Conservation (phyloP, 2,113 vertebrate genomes). For the Prunella fulvescens region DNA sequence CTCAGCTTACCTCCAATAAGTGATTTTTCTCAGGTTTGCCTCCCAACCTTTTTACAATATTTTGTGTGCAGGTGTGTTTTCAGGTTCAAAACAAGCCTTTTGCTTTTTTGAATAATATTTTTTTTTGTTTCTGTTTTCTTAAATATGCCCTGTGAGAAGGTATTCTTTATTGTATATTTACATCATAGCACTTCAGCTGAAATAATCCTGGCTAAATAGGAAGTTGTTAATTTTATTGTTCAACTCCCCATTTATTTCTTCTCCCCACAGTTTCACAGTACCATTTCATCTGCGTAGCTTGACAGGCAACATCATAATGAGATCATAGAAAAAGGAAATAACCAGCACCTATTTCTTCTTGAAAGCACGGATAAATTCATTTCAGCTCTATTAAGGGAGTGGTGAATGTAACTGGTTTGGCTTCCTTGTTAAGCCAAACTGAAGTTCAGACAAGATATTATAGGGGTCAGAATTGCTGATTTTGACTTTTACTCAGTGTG, state of each 20-base stretch:
- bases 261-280: not conserved
- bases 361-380: conserved; percentile 48
- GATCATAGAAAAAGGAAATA: conserved; percentile 34
- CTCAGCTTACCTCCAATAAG: not conserved
- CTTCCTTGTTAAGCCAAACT: conserved; percentile 44
- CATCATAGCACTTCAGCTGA: not conserved
- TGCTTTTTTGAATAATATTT: not conserved
- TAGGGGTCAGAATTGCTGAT: conserved; percentile 53
- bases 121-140: too few species aligned
- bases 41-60: not conserved
- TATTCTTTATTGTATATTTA: not conserved
- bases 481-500: conserved; percentile 58
- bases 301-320: conserved; percentile 50
- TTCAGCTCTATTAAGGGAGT: conserved; percentile 40
- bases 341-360: conserved; percentile 51
- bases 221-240: conserved; percentile 30
- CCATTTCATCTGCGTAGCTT: not conserved
- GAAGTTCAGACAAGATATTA: conserved; percentile 52
- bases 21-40: not conserved
- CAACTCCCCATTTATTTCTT: not conserved
- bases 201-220: not conserved
- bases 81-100: not conserved
- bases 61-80: not conserved
- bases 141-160: not conserved
- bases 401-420: conserved; percentile 38